Evolutionary conservation across 2,113 vertebrate genomes (phyloP), one percentile per base, ranked within the genome.

Genomic region (Phaetusa simplex): DNA sequence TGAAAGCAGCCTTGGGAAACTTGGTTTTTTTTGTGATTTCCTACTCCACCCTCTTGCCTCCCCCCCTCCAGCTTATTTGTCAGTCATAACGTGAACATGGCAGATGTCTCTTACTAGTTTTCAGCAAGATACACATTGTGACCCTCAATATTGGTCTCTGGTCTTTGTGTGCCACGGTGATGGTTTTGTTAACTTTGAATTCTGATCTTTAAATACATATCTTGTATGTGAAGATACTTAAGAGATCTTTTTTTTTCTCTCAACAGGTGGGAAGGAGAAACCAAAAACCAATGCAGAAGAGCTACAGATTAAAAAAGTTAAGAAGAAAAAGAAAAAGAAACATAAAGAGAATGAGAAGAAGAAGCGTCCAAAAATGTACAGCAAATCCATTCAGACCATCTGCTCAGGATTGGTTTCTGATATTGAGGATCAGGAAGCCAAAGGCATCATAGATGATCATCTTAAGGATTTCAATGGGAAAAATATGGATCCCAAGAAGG

Each of bases 301-400:
- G 95, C 98, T 99, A 94, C 99, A 99, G 98, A 99, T 99, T 94
- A 99, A 99, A 98, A 99, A 99, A 96, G 99, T 99, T n/a, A 99
- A 99, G 98, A 99, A 99, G 98, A 99, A 99, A 99, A 99, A 99
- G 99, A 99, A 99, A 98, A 99, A 99, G 99, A 99, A 99, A 99
- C 99, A 99, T 95, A 99, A 99, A 99, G 99, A 99, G 86, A 99
- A 98, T 10, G 99, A 99, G 97, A 99, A 99, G 97, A 98, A 99
- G 84, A 99, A 99, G 90, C 99, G 98, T 76, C 99, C 99, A 78
- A 99, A 99, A 99, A 99, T 99, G 99, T 99, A 99, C 97, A 99
- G 99, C 98, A 99, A 99, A 97, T 99, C 99, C 52, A 99, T 99
- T 98, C 99, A 99, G 97, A 99, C 99, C 72, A 91, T 98, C 87